These are phyloP conservation scores for Oophaga sylvatica DNA, from an alignment of 2,797 vertebrate genomes.

Conservation along the genomic window DNA sequence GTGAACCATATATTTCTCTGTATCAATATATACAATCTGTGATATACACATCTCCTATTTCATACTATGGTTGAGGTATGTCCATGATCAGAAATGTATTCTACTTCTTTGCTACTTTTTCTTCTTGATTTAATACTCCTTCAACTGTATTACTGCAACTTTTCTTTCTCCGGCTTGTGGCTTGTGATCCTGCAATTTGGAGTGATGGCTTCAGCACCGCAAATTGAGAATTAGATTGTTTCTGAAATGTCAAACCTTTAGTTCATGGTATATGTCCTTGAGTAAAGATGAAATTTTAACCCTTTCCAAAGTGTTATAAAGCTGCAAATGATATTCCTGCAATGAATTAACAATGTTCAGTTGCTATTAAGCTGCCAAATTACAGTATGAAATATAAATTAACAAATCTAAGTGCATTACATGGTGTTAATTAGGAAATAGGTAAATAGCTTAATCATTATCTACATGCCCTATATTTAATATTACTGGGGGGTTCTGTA, in stretches of 20 bases:
- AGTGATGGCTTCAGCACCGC: not conserved
- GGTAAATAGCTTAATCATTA: too few species aligned
- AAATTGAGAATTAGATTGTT: slow-evolving; percentile 23
- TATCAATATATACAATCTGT: not conserved
- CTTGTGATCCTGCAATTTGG: not conserved
- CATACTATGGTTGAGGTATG: not conserved
- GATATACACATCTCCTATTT: slow-evolving; percentile 2
- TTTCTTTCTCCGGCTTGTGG: not conserved
- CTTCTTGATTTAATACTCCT: slow-evolving; percentile 1
- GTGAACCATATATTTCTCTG: not conserved
- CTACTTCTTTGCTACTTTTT: slow-evolving; percentile 2
- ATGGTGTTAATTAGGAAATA: too few species aligned
- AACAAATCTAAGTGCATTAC: too few species aligned
- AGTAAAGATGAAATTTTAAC: slow-evolving; percentile 7
- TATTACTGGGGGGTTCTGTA: too few species aligned
- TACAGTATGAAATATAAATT: too few species aligned
- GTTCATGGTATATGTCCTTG: not conserved
- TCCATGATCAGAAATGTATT: not conserved
- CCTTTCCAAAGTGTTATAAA: not conserved
- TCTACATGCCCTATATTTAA: too few species aligned
- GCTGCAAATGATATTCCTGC: not conserved
- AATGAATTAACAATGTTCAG: not conserved
- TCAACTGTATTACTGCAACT: not conserved
- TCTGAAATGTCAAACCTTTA: slow-evolving; percentile 8
- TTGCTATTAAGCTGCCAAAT: not conserved